Evolutionary conservation across 2,888 invertebrate genomes (phyloP).

Genomic region (Lysandra coridon): DNA sequence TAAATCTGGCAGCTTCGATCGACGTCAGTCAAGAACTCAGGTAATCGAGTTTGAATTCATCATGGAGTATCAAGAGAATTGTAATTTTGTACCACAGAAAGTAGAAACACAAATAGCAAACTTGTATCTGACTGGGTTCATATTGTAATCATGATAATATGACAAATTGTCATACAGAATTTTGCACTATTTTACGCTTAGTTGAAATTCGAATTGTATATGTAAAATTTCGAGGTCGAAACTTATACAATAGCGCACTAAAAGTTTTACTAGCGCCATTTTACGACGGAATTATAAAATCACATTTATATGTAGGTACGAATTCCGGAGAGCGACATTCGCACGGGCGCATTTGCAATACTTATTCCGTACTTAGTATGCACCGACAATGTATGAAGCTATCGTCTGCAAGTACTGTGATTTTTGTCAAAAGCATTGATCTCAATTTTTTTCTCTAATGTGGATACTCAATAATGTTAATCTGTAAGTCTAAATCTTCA

Average conservation of each 20-base stretch:
- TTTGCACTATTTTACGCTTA: not conserved
- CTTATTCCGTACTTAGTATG: not conserved
- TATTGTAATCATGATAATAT: not conserved
- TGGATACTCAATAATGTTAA: too few species aligned
- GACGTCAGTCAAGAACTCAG: not conserved
- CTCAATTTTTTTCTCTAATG: too few species aligned
- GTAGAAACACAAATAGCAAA: not conserved
- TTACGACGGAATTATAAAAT: slow-evolving; percentile 9
- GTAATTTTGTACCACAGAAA: not conserved
- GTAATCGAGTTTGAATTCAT: not conserved
- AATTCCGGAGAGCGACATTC: not conserved
- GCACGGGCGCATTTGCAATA: not conserved
- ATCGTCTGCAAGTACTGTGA: not conserved
- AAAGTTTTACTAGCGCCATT: slow-evolving; percentile 1
- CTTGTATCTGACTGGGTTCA: not conserved
- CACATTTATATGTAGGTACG: not conserved
- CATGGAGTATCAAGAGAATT: not conserved
- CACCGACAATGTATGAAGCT: not conserved
- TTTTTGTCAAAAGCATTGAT: not conserved
- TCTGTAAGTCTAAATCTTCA: too few species aligned
- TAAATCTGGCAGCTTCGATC: not conserved
- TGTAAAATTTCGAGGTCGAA: not conserved
- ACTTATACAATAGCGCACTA: not conserved
- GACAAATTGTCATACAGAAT: too few species aligned
- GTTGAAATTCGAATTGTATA: not conserved